Evolutionary conservation across 1,140 invertebrate species (phyloP).

Genomic region (Parapsyche elsis): DNA sequence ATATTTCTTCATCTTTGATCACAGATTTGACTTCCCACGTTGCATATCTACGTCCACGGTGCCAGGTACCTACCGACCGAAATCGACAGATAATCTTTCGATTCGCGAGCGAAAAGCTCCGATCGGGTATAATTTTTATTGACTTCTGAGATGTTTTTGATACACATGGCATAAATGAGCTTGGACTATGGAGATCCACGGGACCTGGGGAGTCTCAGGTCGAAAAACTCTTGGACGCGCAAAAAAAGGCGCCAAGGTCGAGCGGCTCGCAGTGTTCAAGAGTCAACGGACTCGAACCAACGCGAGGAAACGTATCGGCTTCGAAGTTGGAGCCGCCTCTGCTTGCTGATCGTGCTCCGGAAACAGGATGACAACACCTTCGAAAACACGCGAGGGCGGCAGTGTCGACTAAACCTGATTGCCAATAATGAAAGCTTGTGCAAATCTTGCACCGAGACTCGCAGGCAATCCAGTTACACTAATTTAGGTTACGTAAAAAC

Average conservation of each 20-base stretch:
- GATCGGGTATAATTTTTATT: too few relatives aligned
- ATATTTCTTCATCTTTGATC: too few relatives aligned
- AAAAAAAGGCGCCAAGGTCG: slow-evolving; percentile 14
- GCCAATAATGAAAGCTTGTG: too few relatives aligned
- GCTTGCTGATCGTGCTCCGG: not conserved
- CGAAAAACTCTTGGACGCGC: slow-evolving; percentile 7
- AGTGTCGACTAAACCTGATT: not conserved
- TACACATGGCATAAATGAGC: not conserved
- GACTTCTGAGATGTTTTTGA: too few relatives aligned
- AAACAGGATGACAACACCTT: not conserved
- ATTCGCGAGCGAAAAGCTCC: too few relatives aligned
- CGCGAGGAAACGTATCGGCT: not conserved
- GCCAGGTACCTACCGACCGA: too few relatives aligned
- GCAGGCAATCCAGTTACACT: too few relatives aligned
- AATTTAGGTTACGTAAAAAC: too few relatives aligned
- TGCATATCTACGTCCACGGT: too few relatives aligned
- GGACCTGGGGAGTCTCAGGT: not conserved
- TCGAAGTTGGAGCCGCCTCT: not conserved
- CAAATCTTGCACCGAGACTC: too few relatives aligned
- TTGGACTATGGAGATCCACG: not conserved
- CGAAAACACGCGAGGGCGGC: not conserved
- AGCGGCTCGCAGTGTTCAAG: not conserved
- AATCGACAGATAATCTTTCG: too few relatives aligned
- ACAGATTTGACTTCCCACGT: too few relatives aligned
- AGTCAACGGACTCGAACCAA: slow-evolving; percentile 13